Percentiles rank a stretch among this genome's conserved stretches.
These are phyloP conservation scores for Drosophila auraria DNA, from an alignment of 1,140 invertebrate genomes.

Conservation along the genomic window DNA sequence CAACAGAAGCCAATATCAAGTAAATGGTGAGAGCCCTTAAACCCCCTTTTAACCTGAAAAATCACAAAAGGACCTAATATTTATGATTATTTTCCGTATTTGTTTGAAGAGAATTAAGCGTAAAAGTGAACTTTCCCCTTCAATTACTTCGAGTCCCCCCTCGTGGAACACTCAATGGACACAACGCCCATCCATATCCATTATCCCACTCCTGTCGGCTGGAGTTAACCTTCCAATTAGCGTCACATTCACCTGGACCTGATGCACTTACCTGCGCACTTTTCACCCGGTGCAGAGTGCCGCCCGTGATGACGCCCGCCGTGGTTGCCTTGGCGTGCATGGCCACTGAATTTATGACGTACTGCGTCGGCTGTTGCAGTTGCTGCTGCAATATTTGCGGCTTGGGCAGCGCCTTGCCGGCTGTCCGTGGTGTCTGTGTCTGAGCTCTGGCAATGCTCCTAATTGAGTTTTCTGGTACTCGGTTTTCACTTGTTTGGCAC, in stretches of 20 bases:
- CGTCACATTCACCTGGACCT: conserved; percentile 40
- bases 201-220: conserved; percentile 17
- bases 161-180: not conserved
- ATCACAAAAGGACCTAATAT: not conserved
- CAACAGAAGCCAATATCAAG: not conserved
- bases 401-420: conserved; percentile 21
- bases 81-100: not conserved
- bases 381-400: conserved; percentile 47
- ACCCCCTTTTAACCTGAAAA: not conserved
- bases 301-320: conserved; percentile 65
- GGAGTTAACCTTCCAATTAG: conserved; percentile 63
- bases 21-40: not conserved
- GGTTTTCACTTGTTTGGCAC: conserved; percentile 72
- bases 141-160: not conserved
- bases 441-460: conserved; percentile 66
- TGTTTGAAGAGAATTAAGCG: not conserved
- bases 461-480: conserved; percentile 80
- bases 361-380: conserved; percentile 56
- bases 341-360: conserved; percentile 77
- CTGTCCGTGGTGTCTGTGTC: conserved; percentile 6
- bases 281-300: conserved; percentile 69
- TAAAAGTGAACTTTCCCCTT: not conserved
- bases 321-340: conserved; percentile 78
- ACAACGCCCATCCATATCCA: conserved; percentile 17
- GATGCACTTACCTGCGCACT: conserved; percentile 66